Evolutionary conservation across 2,113 vertebrate species (phyloP), one percentile per base, ranked within the genome.

Genomic region (Theristicus caerulescens): DNA sequence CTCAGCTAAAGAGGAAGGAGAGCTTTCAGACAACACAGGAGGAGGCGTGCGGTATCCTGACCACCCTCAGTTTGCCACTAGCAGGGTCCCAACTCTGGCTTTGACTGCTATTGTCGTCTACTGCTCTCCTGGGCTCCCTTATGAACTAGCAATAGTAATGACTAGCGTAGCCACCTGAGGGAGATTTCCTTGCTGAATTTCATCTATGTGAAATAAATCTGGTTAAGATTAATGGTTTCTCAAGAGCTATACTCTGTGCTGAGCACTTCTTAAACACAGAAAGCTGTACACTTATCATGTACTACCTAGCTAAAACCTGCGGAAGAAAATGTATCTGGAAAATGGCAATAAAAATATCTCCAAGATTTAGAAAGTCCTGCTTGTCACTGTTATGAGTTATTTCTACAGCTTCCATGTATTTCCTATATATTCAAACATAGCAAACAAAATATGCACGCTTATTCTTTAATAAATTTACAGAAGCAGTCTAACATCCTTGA

Each of bases 171-270:
- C 9, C 57, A 82, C 71, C 59, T 25, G 51, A 88, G 64, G 76
- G 83, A 94, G 72, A 88, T 74, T 74, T 86, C 69, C 59, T 81
- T 52, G 44, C 49, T 92, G 64, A 94, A 86, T 90, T 86, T 90
- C 51, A 88, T 44, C 62, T 42, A 88, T 4, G 9, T 6, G 3
- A 87, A 95, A 80, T 72, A 86, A 66, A 77, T 81, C 72, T 12
- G 10, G 42, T 74, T 83, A 70, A 88, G 74, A 80, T 7, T 15
- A 94, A 88, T 25, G 32, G 20, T 58, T 94, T 88, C 80, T 90
- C 51, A 86, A 89, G 81, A 89, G 52, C 65, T 72, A 55, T 64
- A 64, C 55, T 86, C 66, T 40, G 9, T 59, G 38, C 47, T 38
- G 59, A 93, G 64, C 52, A 71, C 47, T 85, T 71, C 38, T 90